Base-by-base conservation (phyloP, 1,140 invertebrate genomes). In the Eurosta solidaginis region DNA sequence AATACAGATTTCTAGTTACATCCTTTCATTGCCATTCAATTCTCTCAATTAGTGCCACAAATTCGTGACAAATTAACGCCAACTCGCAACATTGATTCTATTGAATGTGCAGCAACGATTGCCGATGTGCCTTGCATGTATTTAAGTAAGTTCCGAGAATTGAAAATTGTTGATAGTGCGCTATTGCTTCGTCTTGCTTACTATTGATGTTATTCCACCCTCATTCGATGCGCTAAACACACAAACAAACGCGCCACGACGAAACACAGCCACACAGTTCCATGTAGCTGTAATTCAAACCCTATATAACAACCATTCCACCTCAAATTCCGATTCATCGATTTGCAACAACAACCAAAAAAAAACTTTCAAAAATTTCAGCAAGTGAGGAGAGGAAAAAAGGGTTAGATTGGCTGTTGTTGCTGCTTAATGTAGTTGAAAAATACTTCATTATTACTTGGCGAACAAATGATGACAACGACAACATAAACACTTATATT, bases 11-110 rank as follows among this genome's bases (percentile, higher is more conserved):
- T n/a, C n/a, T n/a, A n/a, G n/a, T n/a, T n/a, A n/a, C n/a, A n/a
- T n/a, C n/a, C 59, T 68, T 40, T 20, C 59, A 40, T 68, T 68
- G 59, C 14, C 59, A 40, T 9, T 22, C n/a, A 68, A 68, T 68
- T 68, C 29, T n/a, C 12, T 10, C 59, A 68, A 68, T 68, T 68
- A 68, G 59, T 20, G 33, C n/a, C 59, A 68, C 59, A 68, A 68
- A 68, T 68, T 68, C 59, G 59, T 68, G 59, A 68, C 59, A 68
- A 68, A 68, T 68, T 68, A 68, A 68, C n/a, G 59, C 33, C n/a
- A 68, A 40, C n/a, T 10, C 59, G 10, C 33, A 40, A 33, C 59
- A n/a, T n/a, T n/a, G 36, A 40, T 2, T 42, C 59, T 10, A 68
- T 20, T 1, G 27, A 36, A 25, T 42, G 5, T 36, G 59, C 59